Conservation (phyloP, 2,888 invertebrate genomes). For the Dolichomitus sp. region DNA sequence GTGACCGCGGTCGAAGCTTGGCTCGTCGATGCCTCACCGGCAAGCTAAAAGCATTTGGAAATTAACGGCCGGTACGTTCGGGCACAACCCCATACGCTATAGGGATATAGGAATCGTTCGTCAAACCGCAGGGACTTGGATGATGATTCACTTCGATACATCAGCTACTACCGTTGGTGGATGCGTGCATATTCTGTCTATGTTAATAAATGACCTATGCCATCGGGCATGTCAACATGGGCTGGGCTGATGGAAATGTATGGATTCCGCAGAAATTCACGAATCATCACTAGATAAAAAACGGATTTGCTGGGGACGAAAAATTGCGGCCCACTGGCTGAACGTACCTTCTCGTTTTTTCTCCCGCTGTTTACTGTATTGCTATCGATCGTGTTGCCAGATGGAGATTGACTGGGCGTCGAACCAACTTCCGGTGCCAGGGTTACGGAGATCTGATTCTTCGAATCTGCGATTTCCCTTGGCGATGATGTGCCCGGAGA, state of each 20-base stretch:
- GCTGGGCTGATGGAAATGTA: constrained; percentile 1
- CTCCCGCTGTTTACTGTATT: constrained; percentile 13
- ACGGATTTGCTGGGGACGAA: background rate
- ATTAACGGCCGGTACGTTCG: constrained; percentile 40
- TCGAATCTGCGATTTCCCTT: constrained; percentile 22
- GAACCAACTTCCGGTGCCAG: constrained; percentile 57
- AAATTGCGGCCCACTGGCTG: background rate
- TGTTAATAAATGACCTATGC: background rate
- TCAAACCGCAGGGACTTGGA: constrained; percentile 20
- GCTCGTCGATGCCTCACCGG: constrained; percentile 53
- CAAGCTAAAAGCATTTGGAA: constrained; percentile 62
- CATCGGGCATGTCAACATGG: background rate
- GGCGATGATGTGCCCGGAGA: constrained; percentile 49
- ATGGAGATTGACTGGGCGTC: constrained; percentile 41
- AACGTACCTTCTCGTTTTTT: constrained; percentile 56
- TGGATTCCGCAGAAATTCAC: background rate
- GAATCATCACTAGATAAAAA: background rate
- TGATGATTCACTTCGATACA: constrained; percentile 21
- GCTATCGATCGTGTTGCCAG: constrained; percentile 38
- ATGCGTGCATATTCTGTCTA: background rate
- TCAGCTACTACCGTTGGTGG: constrained; percentile 1
- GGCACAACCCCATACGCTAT: background rate
- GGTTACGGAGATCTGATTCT: constrained; percentile 51
- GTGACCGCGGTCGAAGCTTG: constrained; percentile 50
- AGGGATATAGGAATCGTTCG: constrained; percentile 7